A percentile compares a stretch with the other conserved stretches of the same genome.
These are phyloP conservation scores for Pituophis catenifer DNA, from an alignment of 2,113 vertebrate genomes.

Conservation along the genomic window DNA sequence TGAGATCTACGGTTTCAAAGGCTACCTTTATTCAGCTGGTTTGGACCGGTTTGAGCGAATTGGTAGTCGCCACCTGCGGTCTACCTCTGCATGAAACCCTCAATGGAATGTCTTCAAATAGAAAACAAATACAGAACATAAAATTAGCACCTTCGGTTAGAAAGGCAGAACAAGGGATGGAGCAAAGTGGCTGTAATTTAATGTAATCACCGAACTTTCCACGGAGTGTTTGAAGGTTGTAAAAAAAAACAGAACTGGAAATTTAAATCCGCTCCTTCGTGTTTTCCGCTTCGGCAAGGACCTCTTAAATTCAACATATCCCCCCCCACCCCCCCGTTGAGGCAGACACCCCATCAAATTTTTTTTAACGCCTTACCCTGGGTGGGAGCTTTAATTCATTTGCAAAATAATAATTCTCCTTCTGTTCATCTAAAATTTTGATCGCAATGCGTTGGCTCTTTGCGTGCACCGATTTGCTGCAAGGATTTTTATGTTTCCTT, in stretches of 20 bases:
- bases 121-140: background rate
- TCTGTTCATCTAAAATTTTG: background rate
- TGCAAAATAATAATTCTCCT: background rate
- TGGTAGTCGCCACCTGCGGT: too few relatives aligned
- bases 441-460: background rate
- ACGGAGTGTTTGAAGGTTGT: background rate
- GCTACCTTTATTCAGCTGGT: background rate
- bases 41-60: too few relatives aligned
- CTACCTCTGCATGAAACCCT: background rate
- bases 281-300: background rate
- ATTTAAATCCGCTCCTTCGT: background rate
- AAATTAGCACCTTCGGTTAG: background rate
- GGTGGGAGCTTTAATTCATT: background rate
- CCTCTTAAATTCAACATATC: background rate
- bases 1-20: background rate
- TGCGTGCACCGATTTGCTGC: background rate
- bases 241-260: background rate
- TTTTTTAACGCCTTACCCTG: background rate
- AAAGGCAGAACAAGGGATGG: background rate
- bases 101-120: background rate
- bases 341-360: background rate
- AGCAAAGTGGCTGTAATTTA: background rate
- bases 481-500: background rate
- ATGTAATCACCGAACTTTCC: background rate
- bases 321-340: too few relatives aligned